Evolutionary conservation across 2,888 invertebrate species (phyloP).

Genomic region (Lasioglossum figueresi): DNA sequence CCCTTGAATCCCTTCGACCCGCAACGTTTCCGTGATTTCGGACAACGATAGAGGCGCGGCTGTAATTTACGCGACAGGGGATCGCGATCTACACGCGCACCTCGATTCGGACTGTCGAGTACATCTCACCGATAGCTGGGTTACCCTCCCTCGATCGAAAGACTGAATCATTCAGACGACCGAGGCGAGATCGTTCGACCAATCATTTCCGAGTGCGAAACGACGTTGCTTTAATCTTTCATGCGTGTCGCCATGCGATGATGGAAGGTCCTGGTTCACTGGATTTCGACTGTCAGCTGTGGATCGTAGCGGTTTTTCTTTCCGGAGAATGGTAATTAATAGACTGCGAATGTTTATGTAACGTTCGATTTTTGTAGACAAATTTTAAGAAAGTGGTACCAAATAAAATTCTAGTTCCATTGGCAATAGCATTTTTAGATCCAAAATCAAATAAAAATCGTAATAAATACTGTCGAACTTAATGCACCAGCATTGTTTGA

Average conservation of each 20-base stretch:
- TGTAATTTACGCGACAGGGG: constrained; percentile 39
- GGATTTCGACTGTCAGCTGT: background rate
- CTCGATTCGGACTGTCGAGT: background rate
- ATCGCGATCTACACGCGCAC: constrained; percentile 28
- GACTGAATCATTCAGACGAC: background rate
- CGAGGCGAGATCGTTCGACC: background rate
- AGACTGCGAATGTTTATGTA: too few species aligned
- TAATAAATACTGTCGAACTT: too few species aligned
- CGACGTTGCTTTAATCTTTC: constrained; percentile 2
- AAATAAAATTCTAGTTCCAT: too few species aligned
- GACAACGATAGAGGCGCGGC: constrained; percentile 42
- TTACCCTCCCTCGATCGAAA: background rate
- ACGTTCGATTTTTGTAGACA: background rate
- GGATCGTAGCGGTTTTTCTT: background rate
- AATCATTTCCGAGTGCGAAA: background rate
- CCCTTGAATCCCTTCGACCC: constrained; percentile 23
- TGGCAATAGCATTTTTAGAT: too few species aligned
- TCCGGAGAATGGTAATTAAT: background rate
- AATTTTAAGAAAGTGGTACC: too few species aligned
- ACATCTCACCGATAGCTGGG: background rate
- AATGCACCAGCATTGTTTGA: too few species aligned
- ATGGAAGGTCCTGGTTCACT: background rate
- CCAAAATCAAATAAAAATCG: too few species aligned
- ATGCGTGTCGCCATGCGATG: background rate
- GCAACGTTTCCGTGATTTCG: constrained; percentile 58